A percentile compares a stretch with the other conserved stretches of the same genome.
phyloP scores from a whole-genome alignment of 2,797 vertebrate genomes.

The Cheirogaleus major region DNA sequence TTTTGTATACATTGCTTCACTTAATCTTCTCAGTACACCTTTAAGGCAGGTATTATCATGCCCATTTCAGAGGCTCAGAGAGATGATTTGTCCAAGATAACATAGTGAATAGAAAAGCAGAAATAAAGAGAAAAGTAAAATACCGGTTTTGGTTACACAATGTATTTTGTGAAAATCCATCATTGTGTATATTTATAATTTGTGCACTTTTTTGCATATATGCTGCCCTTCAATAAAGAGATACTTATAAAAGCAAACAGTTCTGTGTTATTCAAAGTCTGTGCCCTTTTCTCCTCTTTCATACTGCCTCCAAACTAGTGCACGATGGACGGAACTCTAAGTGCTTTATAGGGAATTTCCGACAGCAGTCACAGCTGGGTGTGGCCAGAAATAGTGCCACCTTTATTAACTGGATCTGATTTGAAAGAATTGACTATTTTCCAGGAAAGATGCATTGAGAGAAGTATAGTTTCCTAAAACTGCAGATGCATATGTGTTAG shows the following conservation, averaged over 20 bases:
- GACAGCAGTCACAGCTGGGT: not conserved
- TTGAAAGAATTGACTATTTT: not conserved
- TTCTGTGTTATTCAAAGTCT: not conserved
- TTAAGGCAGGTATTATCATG: not conserved
- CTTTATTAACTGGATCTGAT: not conserved
- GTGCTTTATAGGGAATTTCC: not conserved
- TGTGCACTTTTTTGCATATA: not conserved
- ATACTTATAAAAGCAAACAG: not conserved
- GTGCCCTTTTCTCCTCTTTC: not conserved
- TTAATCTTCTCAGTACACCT: not conserved
- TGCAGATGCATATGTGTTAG: not conserved
- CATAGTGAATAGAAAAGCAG: not conserved
- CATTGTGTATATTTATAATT: not conserved
- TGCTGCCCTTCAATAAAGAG: not conserved
- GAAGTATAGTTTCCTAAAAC: not conserved
- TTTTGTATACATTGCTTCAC: not conserved
- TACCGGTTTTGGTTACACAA: not conserved
- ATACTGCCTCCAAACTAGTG: not conserved
- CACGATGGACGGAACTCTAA: not conserved
- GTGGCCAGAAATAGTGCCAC: not conserved
- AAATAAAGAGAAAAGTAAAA: constrained; percentile 17
- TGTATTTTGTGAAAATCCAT: constrained; percentile 12
- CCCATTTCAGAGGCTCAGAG: not conserved
- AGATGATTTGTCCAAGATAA: not conserved
- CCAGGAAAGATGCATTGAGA: not conserved